Evolutionary conservation across 2,888 invertebrate species (phyloP).

Genomic region (Craniophora ligustri): DNA sequence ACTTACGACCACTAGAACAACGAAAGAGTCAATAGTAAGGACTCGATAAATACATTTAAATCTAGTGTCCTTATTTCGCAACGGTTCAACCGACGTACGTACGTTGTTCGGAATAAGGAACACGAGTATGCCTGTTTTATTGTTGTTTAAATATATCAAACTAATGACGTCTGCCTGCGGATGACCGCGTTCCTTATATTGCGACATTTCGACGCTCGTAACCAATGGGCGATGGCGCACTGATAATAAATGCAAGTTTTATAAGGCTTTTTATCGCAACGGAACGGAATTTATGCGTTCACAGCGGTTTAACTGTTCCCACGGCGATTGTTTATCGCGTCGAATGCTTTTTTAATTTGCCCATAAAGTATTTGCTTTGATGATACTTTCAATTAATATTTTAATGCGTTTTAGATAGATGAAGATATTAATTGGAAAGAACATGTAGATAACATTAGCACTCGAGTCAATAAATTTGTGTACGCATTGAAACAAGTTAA

Average conservation of each 20-base stretch:
- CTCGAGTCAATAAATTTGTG: no score
- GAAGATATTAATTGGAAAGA: no score
- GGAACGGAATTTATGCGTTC: conserved; percentile 70
- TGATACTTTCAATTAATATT: conserved; percentile 68
- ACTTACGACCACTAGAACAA: no score
- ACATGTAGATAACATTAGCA: no score
- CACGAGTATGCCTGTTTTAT: conserved; percentile 63
- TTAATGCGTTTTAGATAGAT: conserved; percentile 47
- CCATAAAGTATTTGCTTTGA: conserved; percentile 69
- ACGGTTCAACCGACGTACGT: conserved; percentile 30
- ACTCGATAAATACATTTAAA: conserved; percentile 18
- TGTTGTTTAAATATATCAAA: conserved; percentile 69
- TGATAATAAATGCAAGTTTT: conserved; percentile 79
- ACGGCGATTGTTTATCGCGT: conserved; percentile 70
- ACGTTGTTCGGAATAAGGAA: conserved; percentile 56
- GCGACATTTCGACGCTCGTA: conserved; percentile 64
- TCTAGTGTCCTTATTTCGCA: conserved; percentile 30
- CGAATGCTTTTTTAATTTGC: conserved; percentile 69
- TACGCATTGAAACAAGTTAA: no score
- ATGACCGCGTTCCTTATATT: conserved; percentile 67
- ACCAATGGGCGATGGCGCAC: conserved; percentile 60
- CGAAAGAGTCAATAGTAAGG: no score
- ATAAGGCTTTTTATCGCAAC: conserved; percentile 75
- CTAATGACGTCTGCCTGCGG: conserved; percentile 68
- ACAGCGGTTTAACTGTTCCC: conserved; percentile 73